Percentiles rank a stretch among this genome's conserved stretches.
Conservation (phyloP, 2,888 invertebrate species). For the Dicranocentrus wangi region DNA sequence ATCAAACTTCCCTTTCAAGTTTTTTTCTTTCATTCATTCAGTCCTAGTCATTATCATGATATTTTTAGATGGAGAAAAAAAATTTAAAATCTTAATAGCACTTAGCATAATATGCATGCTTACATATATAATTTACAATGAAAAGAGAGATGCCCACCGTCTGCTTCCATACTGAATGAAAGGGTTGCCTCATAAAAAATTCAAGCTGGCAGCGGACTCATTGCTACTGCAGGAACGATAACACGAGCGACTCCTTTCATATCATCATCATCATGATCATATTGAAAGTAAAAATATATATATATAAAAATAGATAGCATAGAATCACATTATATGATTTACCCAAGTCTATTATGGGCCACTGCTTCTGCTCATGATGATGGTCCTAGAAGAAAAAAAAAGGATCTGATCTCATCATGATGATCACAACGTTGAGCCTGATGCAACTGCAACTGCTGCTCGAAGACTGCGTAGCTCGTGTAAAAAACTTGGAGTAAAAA, state of each 20-base stretch:
- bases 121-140: slow-evolving; percentile 39
- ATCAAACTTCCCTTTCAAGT: slow-evolving; percentile 7
- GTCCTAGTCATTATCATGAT: neutral
- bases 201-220: slow-evolving; percentile 30
- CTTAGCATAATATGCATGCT: slow-evolving; percentile 37
- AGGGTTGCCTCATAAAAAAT: slow-evolving; percentile 47
- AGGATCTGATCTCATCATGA: slow-evolving; percentile 18
- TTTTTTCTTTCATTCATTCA: slow-evolving; percentile 25
- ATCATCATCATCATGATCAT: slow-evolving; percentile 4
- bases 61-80: slow-evolving; percentile 25
- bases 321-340: slow-evolving; percentile 22
- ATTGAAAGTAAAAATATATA: slow-evolving; percentile 18
- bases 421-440: slow-evolving; percentile 33
- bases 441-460: slow-evolving; percentile 22
- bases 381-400: too few relatives aligned
- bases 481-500: slow-evolving; percentile 34
- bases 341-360: slow-evolving; percentile 35
- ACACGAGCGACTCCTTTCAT: slow-evolving; percentile 8
- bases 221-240: neutral
- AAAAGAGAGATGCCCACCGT: slow-evolving; percentile 23
- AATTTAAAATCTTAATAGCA: slow-evolving; percentile 50
- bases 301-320: slow-evolving; percentile 21
- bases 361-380: slow-evolving; percentile 25
- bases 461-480: slow-evolving; percentile 35
- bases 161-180: slow-evolving; percentile 20